Percentiles rank a stretch among this genome's conserved stretches.
These are phyloP conservation scores for Tipula lateralis DNA, from an alignment of 2,888 invertebrate species.

Conservation along the genomic window DNA sequence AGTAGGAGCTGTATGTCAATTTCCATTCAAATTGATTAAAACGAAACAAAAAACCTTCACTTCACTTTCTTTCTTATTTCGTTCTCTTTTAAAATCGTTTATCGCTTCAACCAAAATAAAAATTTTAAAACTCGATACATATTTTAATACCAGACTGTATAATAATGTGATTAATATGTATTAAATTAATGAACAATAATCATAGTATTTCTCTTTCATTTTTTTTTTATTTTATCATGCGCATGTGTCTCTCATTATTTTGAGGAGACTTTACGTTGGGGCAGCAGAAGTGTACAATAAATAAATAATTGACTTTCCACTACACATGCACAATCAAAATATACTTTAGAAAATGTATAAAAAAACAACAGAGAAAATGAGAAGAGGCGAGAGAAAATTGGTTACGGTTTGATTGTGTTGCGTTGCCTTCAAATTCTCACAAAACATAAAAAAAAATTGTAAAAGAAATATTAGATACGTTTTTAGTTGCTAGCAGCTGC, in stretches of 20 bases:
- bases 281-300: neutral
- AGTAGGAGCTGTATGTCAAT: neutral
- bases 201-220: neutral
- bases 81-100: neutral
- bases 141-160: slow-evolving; percentile 5
- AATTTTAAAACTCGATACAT: neutral
- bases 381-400: neutral
- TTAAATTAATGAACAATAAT: neutral
- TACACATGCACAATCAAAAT: neutral
- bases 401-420: neutral
- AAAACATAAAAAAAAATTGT: neutral
- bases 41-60: neutral
- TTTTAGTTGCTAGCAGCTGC: slow-evolving; percentile 29
- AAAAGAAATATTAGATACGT: neutral
- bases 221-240: neutral
- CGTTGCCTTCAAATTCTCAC: neutral
- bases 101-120: neutral
- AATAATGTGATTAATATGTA: slow-evolving; percentile 24
- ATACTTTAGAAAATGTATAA: neutral
- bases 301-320: neutral
- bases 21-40: neutral
- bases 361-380: slow-evolving; percentile 26
- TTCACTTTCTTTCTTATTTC: neutral
- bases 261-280: neutral
- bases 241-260: neutral